A percentile compares a stretch with the other conserved stretches of the same genome.
Conservation (phyloP, 2,888 invertebrate genomes). For the Trilocha varians region DNA sequence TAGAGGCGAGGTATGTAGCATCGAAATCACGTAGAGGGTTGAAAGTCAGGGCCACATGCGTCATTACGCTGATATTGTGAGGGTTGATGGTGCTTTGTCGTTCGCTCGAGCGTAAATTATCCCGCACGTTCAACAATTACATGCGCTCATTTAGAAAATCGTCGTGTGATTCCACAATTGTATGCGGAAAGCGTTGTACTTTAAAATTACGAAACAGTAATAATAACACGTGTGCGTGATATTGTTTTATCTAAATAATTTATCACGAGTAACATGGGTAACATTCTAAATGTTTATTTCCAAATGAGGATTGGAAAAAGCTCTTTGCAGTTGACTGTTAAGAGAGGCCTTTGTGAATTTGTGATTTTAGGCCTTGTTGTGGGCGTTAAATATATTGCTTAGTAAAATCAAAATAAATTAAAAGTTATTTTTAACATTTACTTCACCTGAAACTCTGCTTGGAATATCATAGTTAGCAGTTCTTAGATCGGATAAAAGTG, state of each 20-base stretch:
- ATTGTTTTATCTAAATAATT: neutral
- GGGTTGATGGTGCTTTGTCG: constrained; percentile 31
- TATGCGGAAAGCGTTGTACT: neutral
- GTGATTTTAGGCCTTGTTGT: too few species aligned
- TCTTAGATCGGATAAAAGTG: too few species aligned
- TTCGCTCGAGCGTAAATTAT: constrained; percentile 37
- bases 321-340: too few species aligned
- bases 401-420: too few species aligned
- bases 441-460: too few species aligned
- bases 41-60: constrained; percentile 19
- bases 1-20: neutral
- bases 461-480: too few species aligned
- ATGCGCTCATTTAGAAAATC: constrained; percentile 34
- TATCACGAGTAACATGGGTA: neutral
- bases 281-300: neutral
- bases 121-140: constrained; percentile 29
- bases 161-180: constrained; percentile 18
- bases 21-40: constrained; percentile 4
- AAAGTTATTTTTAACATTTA: too few species aligned
- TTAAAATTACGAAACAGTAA: neutral
- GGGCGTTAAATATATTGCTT: too few species aligned
- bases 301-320: too few species aligned
- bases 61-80: constrained; percentile 29
- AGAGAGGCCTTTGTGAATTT: too few species aligned
- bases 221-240: neutral